phyloP scores from a whole-genome alignment of 2,797 vertebrate genomes.

The Chaenodraco wilsoni region DNA sequence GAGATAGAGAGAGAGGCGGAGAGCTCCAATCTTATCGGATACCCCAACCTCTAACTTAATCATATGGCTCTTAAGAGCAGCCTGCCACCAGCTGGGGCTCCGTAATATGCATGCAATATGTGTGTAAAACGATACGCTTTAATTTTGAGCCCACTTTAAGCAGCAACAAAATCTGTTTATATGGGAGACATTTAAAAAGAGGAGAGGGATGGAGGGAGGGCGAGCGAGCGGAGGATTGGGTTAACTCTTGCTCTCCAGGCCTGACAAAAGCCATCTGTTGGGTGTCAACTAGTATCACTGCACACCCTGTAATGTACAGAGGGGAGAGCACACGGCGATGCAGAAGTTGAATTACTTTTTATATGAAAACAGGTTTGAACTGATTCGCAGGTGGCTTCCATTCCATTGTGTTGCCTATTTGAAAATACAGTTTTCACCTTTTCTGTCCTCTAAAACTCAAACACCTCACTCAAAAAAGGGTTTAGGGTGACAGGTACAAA shows the following conservation, averaged over 20 bases:
- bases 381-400: too few relatives aligned
- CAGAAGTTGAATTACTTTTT: conserved; percentile 5
- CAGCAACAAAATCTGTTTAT: conserved; percentile 93
- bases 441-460: too few relatives aligned
- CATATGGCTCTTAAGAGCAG: conserved; percentile 99
- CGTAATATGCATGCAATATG: conserved; percentile 98
- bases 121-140: conserved; percentile 99
- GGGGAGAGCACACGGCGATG: conserved; percentile 15
- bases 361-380: neutral
- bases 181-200: conserved; percentile 85
- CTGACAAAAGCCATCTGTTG: conserved; percentile 83
- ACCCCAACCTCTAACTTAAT: conserved; percentile 98
- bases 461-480: too few relatives aligned
- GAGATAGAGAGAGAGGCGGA: conserved; percentile 80
- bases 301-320: conserved; percentile 45
- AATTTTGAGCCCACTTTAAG: conserved; percentile 97
- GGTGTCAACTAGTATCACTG: conserved; percentile 62
- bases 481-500: too few relatives aligned
- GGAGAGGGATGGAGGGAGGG: conserved; percentile 66
- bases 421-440: too few relatives aligned
- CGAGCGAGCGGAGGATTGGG: conserved; percentile 75
- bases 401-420: too few relatives aligned
- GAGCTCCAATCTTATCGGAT: conserved; percentile 94
- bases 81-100: conserved; percentile 96
- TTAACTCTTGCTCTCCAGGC: conserved; percentile 84